Evolutionary conservation across 2,888 invertebrate genomes (phyloP), one percentile per base, ranked within the genome.

Genomic region (Pristionchus entomophagus): DNA sequence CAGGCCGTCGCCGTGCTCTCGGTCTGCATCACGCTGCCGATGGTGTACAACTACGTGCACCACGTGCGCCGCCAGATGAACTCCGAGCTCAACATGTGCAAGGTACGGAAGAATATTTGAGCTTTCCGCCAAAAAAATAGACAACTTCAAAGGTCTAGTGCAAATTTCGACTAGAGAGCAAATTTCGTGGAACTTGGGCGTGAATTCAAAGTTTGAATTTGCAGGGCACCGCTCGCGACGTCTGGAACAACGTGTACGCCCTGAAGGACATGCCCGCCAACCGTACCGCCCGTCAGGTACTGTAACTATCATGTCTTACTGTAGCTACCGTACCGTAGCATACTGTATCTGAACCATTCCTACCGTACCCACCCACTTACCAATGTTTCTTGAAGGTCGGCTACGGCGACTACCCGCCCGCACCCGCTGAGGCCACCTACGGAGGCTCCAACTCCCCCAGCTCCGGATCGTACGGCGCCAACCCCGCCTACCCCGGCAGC

Each of bases 11-110:
- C 91, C 86, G 91, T 91, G 62, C 87, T 91, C 51, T 90, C 91
- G 85, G 91, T 91, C 65, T 91, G 91, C 87, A 89, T 91, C 86
- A 91, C 91, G 56, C 88, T 91, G 38, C 91, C 91, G 81, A 91
- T 91, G 91, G 90, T 91, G 84, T 91, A 91, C 90, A 90, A 91
- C 89, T 91, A 91, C 82, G 90, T 91, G 38, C 90, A 90, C 86
- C 91, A 91, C 85, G 91, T 91, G 22, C 88, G 91, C 56, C 88
- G 88, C 80, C 91, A 91, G 86, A 90, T 91, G 90, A 90, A 91
- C 88, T 82, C 86, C 77, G 91, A 91, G 86, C 88, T 91, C 80
- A 89, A 88, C 87, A 87, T 86, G 85, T 91, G 91, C 89, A 89
- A 90, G 86, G 88, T 88, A 29, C 29, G 87, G 62, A 53, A n/a